These are phyloP conservation scores for Drosophila oshimai DNA, from an alignment of 1,140 invertebrate species.

Conservation along the genomic window DNA sequence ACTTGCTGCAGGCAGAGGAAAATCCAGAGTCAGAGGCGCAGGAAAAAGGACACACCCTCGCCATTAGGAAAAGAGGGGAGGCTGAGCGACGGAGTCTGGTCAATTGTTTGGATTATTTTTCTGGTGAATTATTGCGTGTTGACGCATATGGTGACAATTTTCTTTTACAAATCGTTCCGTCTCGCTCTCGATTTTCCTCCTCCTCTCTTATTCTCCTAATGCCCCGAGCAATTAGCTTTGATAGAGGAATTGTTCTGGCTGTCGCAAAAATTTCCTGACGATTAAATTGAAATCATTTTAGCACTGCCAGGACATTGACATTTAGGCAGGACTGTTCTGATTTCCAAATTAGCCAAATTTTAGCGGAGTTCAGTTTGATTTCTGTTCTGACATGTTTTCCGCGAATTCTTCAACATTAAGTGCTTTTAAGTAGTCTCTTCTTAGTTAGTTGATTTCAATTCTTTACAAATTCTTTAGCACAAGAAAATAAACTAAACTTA, in stretches of 20 bases:
- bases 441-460: too few relatives aligned
- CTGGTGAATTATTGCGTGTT: slow-evolving; percentile 83
- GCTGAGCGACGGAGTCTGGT: slow-evolving; percentile 58
- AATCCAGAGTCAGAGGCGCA: slow-evolving; percentile 10
- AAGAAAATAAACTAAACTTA: not conserved
- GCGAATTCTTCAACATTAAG: too few relatives aligned
- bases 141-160: slow-evolving; percentile 83
- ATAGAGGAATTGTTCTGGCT: slow-evolving; percentile 71
- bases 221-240: slow-evolving; percentile 69
- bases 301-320: slow-evolving; percentile 29
- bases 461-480: too few relatives aligned
- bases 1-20: slow-evolving; percentile 60
- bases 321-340: not conserved
- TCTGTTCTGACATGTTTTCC: not conserved
- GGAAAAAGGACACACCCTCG: slow-evolving; percentile 60
- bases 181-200: slow-evolving; percentile 2
- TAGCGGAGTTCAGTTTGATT: not conserved
- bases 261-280: slow-evolving; percentile 64
- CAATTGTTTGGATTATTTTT: slow-evolving; percentile 83
- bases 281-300: slow-evolving; percentile 81
- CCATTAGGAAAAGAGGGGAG: slow-evolving; percentile 59
- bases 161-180: slow-evolving; percentile 34
- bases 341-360: not conserved
- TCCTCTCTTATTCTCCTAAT: slow-evolving; percentile 7
- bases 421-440: too few relatives aligned